Conservation (phyloP, 2,888 invertebrate species). For the Allacma fusca region DNA sequence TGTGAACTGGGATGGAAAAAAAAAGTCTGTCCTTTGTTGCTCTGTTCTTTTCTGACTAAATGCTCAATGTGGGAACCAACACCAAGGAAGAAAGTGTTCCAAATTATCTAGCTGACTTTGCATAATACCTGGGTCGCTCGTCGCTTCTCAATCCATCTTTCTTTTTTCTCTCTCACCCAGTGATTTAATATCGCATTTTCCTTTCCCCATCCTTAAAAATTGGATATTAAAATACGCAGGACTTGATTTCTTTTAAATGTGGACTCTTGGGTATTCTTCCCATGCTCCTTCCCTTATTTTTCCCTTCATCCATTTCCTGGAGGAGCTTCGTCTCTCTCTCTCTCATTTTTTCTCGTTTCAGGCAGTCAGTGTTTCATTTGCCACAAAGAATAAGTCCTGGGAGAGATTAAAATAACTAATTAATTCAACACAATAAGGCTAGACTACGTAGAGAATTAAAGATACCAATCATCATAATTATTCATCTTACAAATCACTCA, state of each 20-base stretch:
- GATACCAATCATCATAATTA: constrained; percentile 59
- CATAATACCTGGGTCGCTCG: constrained; percentile 50
- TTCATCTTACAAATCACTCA: constrained; percentile 56
- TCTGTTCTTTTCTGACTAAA: constrained; percentile 39
- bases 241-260: constrained; percentile 58
- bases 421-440: constrained; percentile 58
- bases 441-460: constrained; percentile 59
- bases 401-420: constrained; percentile 58
- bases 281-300: constrained; percentile 16
- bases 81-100: constrained; percentile 39
- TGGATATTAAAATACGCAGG: constrained; percentile 56
- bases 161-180: constrained; percentile 43
- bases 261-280: constrained; percentile 49
- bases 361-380: neutral
- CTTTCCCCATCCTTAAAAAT: constrained; percentile 50
- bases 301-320: constrained; percentile 35
- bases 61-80: constrained; percentile 32
- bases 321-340: constrained; percentile 27
- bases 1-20: neutral
- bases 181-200: constrained; percentile 51
- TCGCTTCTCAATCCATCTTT: constrained; percentile 33
- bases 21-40: constrained; percentile 27
- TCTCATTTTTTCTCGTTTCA: constrained; percentile 18
- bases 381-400: constrained; percentile 14
- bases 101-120: constrained; percentile 56